Evolutionary conservation across 2,113 vertebrate species (phyloP).

Genomic region (Trichechus manatus): DNA sequence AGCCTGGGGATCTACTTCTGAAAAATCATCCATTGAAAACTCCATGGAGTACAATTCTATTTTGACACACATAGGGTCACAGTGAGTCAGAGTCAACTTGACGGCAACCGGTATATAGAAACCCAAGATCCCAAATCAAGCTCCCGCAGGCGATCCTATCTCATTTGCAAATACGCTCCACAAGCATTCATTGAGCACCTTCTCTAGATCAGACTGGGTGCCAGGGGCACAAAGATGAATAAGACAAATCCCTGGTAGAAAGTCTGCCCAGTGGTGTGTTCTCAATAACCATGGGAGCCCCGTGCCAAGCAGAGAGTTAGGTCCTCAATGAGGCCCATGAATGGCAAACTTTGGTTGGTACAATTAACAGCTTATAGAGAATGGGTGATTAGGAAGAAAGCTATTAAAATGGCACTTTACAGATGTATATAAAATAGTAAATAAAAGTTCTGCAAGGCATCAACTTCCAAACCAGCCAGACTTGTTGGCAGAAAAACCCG

Average conservation of each 20-base stretch:
- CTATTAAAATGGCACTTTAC: neutral
- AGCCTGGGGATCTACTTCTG: neutral
- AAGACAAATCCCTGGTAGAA: neutral
- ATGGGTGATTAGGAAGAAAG: neutral
- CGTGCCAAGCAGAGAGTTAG: neutral
- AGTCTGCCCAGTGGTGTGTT: neutral
- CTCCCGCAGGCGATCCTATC: neutral
- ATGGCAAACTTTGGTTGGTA: neutral
- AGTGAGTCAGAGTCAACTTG: neutral
- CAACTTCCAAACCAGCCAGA: neutral
- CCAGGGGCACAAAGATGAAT: neutral
- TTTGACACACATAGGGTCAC: neutral
- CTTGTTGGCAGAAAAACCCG: neutral
- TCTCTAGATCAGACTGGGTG: neutral
- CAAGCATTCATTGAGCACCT: neutral
- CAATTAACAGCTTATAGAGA: neutral
- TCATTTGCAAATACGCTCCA: neutral
- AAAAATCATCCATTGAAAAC: neutral
- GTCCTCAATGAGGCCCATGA: neutral
- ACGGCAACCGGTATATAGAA: neutral
- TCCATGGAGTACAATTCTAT: neutral
- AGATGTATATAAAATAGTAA: neutral
- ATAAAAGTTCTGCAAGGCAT: constrained; percentile 45
- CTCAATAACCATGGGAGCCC: neutral
- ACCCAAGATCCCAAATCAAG: neutral